A percentile compares a stretch with the other conserved stretches of the same genome.
Conservation (phyloP, 2,888 invertebrate genomes). For the Spodoptera littoralis region DNA sequence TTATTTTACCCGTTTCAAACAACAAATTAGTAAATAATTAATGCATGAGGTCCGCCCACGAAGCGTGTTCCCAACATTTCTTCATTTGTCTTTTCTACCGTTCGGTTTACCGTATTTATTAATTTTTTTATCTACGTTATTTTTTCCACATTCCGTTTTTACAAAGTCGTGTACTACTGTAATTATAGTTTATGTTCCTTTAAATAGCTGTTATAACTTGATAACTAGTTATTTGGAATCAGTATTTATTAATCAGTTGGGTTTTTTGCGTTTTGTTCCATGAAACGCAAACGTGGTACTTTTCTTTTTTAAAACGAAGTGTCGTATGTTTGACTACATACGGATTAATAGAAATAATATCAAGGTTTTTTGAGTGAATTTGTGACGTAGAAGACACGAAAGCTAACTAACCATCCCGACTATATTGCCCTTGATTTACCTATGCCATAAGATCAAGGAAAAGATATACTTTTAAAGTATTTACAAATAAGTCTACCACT, state of each 20-base stretch:
- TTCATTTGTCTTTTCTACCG: conserved; percentile 81
- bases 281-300: conserved; percentile 1
- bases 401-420: too few species aligned
- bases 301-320: background rate
- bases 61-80: conserved; percentile 77
- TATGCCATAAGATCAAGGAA: too few species aligned
- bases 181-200: conserved; percentile 77
- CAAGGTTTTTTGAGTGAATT: background rate
- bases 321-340: too few species aligned
- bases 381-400: too few species aligned
- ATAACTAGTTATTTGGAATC: conserved; percentile 56
- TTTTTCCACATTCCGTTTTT: conserved; percentile 68
- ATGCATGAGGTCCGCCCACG: conserved; percentile 84
- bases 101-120: conserved; percentile 59
- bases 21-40: conserved; percentile 87
- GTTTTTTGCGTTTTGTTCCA: conserved; percentile 26
- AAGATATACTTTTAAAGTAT: too few species aligned
- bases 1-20: conserved; percentile 85
- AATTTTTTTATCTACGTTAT: conserved; percentile 53
- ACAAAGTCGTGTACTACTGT: conserved; percentile 66
- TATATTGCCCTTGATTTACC: too few species aligned
- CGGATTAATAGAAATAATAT: too few species aligned
- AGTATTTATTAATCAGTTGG: conserved; percentile 48
- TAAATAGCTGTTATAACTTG: conserved; percentile 54
- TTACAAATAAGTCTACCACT: too few species aligned